A percentile compares a stretch with the other conserved stretches of the same genome.
These are phyloP conservation scores for Acridotheres tristis DNA, from an alignment of 2,797 vertebrate species.

Conservation along the genomic window DNA sequence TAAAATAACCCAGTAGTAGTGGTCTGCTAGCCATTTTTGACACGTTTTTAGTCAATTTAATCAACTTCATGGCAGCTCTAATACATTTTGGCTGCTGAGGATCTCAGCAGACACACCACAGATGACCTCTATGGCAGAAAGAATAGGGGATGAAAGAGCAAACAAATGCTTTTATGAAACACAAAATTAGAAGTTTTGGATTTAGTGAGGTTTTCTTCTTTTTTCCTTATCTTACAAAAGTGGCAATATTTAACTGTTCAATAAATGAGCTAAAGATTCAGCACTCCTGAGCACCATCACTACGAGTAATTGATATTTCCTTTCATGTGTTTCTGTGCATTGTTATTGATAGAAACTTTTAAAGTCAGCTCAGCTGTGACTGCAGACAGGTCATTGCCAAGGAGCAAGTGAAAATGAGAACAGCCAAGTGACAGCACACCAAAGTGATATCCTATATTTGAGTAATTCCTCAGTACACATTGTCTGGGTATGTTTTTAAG, in stretches of 20 bases:
- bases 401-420: neutral
- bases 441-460: neutral
- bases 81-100: neutral
- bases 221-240: neutral
- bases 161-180: neutral
- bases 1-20: neutral
- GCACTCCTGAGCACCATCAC: neutral
- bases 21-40: neutral
- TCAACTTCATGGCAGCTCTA: neutral
- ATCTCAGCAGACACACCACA: neutral
- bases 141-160: neutral
- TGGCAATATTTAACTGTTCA: neutral
- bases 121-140: neutral
- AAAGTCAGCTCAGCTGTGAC: neutral
- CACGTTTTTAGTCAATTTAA: neutral
- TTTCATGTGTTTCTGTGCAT: neutral
- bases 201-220: neutral
- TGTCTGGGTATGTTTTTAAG: neutral
- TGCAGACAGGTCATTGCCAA: neutral
- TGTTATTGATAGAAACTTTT: neutral
- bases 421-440: neutral
- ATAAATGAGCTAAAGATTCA: neutral
- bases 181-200: neutral
- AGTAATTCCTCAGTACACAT: neutral
- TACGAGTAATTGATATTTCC: neutral